Conservation (phyloP, 1,140 invertebrate species). For the Aphidius ervi region DNA sequence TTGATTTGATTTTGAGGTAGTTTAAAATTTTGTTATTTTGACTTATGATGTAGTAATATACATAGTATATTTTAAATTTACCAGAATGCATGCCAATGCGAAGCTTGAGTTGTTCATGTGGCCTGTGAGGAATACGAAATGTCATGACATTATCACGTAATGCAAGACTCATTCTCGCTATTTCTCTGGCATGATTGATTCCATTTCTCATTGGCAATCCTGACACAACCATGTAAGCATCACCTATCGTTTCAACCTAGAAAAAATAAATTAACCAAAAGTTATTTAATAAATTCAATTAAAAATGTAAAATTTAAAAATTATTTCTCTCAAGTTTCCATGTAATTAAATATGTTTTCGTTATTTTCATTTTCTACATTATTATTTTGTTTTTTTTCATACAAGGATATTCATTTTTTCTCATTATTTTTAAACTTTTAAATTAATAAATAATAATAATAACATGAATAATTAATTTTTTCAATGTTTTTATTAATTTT, state of each 20-base stretch:
- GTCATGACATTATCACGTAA: conserved; percentile 79
- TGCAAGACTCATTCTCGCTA: conserved; percentile 85
- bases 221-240: conserved; percentile 94
- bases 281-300: too few species aligned
- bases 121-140: conserved; percentile 87
- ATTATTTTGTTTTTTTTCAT: too few species aligned
- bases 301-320: too few species aligned
- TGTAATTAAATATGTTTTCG: too few species aligned
- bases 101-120: conserved; percentile 81
- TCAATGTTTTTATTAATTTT: too few species aligned
- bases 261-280: conserved; percentile 13
- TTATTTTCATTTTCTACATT: too few species aligned
- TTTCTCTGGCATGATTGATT: conserved; percentile 81
- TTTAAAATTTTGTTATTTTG: background rate
- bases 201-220: conserved; percentile 87
- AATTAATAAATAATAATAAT: too few species aligned
- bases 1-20: too few species aligned
- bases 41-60: conserved; percentile 6
- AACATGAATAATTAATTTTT: too few species aligned
- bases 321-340: too few species aligned
- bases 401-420: too few species aligned
- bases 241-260: conserved; percentile 94
- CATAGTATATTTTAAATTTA: conserved; percentile 37
- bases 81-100: conserved; percentile 94
- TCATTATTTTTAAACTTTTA: too few species aligned